Evolutionary conservation across 1,140 invertebrate species (phyloP).

Genomic region (Leptinotarsa lineolata): DNA sequence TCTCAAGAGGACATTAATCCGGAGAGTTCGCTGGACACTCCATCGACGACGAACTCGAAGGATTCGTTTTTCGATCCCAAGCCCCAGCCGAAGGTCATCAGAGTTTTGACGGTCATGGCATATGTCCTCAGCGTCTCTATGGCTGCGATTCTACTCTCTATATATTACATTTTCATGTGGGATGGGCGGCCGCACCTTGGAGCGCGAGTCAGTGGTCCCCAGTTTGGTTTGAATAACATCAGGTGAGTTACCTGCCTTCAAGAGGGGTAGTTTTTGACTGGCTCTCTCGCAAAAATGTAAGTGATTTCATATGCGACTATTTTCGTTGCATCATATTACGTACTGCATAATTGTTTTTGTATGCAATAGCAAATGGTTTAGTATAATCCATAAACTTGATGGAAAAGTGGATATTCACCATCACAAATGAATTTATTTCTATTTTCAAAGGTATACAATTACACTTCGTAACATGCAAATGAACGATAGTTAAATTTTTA

Average conservation of each 20-base stretch:
- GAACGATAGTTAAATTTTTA: too few relatives aligned
- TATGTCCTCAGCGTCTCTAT: constrained; percentile 81
- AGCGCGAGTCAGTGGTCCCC: constrained; percentile 16
- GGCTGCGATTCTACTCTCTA: constrained; percentile 75
- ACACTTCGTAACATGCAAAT: too few relatives aligned
- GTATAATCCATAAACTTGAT: too few relatives aligned
- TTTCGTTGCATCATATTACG: too few relatives aligned
- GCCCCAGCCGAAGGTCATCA: constrained; percentile 64
- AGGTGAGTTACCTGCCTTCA: not conserved
- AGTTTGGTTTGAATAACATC: not conserved
- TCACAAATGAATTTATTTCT: too few relatives aligned
- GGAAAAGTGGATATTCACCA: too few relatives aligned
- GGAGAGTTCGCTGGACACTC: constrained; percentile 7
- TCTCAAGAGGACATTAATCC: constrained; percentile 17
- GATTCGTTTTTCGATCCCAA: constrained; percentile 63
- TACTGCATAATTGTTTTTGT: too few relatives aligned
- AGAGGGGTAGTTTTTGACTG: too few relatives aligned
- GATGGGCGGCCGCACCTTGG: constrained; percentile 55
- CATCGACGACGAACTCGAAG: constrained; percentile 24
- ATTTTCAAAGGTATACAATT: too few relatives aligned
- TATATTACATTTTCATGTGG: constrained; percentile 84
- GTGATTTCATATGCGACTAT: too few relatives aligned
- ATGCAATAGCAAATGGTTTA: too few relatives aligned
- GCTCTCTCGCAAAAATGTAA: too few relatives aligned
- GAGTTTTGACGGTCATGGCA: constrained; percentile 77